phyloP scores from a whole-genome alignment of 1,140 invertebrate genomes.

The Zaprionus inermis region DNA sequence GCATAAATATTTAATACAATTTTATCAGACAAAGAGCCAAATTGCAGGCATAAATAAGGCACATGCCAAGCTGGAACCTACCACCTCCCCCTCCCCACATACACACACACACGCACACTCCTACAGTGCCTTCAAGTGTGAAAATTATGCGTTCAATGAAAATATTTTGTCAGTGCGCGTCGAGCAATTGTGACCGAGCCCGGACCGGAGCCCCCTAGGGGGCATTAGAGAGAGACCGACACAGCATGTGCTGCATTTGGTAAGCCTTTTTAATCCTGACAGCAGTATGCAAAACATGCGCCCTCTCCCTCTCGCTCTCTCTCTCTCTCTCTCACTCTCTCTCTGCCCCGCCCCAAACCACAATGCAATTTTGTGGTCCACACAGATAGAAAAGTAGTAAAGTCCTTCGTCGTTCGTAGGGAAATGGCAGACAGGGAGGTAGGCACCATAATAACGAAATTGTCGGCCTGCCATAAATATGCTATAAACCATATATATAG shows the following conservation, averaged over 20 bases:
- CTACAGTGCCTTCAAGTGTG: constrained; percentile 39
- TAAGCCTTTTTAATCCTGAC: constrained; percentile 49
- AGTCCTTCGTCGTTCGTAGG: not conserved
- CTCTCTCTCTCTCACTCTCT: not conserved
- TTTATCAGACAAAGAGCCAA: constrained; percentile 27
- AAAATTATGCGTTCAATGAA: constrained; percentile 64
- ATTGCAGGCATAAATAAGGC: constrained; percentile 28
- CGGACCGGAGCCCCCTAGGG: not conserved
- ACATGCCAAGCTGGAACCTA: constrained; percentile 11
- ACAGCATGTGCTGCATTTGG: not conserved
- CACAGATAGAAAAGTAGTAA: constrained; percentile 27
- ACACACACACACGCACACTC: not conserved
- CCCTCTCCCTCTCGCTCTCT: not conserved
- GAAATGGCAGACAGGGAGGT: not conserved
- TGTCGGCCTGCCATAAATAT: constrained; percentile 31
- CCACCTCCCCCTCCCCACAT: not conserved
- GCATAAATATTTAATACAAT: constrained; percentile 48
- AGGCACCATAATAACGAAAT: constrained; percentile 49
- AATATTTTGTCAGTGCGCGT: constrained; percentile 45
- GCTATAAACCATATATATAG: not conserved
- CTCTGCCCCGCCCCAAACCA: constrained; percentile 34
- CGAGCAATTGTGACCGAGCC: not conserved
- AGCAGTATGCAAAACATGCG: constrained; percentile 47
- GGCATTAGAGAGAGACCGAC: not conserved
- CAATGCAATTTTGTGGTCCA: constrained; percentile 61